Conservation (phyloP, 2,888 invertebrate genomes). For the Ischnus inquisitorius region DNA sequence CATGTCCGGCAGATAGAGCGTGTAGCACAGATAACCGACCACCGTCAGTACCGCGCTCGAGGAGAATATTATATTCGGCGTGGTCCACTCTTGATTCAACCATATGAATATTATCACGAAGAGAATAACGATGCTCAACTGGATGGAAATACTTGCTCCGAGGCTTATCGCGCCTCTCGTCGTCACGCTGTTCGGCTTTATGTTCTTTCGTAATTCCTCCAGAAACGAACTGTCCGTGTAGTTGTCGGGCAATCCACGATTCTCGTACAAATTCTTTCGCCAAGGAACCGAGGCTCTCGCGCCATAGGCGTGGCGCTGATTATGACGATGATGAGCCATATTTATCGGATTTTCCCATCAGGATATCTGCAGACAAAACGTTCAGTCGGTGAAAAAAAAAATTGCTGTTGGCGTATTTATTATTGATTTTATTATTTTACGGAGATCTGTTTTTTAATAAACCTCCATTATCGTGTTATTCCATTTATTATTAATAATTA, state of each 20-base stretch:
- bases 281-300: constrained; percentile 85
- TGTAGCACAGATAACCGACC: constrained; percentile 89
- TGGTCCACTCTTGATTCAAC: constrained; percentile 90
- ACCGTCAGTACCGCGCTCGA: constrained; percentile 87
- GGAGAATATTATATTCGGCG: constrained; percentile 89
- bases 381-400: neutral
- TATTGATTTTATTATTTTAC: neutral
- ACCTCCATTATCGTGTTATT: too few species aligned
- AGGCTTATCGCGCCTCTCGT: constrained; percentile 90
- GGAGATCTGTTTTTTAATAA: too few species aligned
- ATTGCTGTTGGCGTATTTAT: neutral
- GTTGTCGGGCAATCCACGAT: constrained; percentile 95
- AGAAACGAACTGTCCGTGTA: constrained; percentile 96
- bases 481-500: too few species aligned
- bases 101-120: constrained; percentile 91
- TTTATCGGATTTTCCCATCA: neutral
- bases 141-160: constrained; percentile 92
- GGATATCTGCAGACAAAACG: neutral
- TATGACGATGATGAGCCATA: constrained; percentile 17
- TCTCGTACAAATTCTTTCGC: constrained; percentile 96
- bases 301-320: neutral
- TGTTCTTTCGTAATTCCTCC: constrained; percentile 93
- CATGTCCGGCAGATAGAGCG: constrained; percentile 73
- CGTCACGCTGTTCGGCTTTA: constrained; percentile 91
- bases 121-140: constrained; percentile 91